Evolutionary conservation across 2,113 vertebrate genomes (phyloP).

Genomic region (Galemys pyrenaicus): DNA sequence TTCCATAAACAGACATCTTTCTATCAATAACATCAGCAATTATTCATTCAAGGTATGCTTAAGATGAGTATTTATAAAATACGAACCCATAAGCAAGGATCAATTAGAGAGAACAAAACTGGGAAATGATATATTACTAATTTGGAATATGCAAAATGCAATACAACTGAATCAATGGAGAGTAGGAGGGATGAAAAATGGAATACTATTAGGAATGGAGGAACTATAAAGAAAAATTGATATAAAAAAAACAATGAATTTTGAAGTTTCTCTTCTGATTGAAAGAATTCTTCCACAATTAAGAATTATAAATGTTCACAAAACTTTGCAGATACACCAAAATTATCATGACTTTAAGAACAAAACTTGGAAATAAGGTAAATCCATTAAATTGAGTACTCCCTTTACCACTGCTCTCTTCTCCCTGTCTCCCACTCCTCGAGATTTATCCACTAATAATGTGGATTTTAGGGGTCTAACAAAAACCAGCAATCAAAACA

Average conservation of each 20-base stretch:
- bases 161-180: background rate
- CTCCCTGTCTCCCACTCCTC: accelerated
- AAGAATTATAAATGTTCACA: background rate
- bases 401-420: background rate
- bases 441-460: background rate
- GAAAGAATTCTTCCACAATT: background rate
- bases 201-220: background rate
- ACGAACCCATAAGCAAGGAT: background rate
- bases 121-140: background rate
- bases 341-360: background rate
- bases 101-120: background rate
- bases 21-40: background rate
- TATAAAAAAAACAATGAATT: background rate
- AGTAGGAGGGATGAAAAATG: background rate
- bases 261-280: background rate
- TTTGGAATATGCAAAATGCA: background rate
- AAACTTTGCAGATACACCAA: background rate
- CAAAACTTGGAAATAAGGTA: background rate
- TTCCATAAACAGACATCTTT: background rate
- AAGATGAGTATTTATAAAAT: background rate
- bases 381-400: background rate
- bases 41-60: background rate
- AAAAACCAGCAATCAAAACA: background rate
- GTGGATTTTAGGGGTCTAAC: background rate
- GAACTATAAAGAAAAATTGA: background rate